Percentiles rank a stretch among this genome's conserved stretches.
Conservation (phyloP, 2,113 vertebrate genomes). For the Shinisaurus crocodilurus region DNA sequence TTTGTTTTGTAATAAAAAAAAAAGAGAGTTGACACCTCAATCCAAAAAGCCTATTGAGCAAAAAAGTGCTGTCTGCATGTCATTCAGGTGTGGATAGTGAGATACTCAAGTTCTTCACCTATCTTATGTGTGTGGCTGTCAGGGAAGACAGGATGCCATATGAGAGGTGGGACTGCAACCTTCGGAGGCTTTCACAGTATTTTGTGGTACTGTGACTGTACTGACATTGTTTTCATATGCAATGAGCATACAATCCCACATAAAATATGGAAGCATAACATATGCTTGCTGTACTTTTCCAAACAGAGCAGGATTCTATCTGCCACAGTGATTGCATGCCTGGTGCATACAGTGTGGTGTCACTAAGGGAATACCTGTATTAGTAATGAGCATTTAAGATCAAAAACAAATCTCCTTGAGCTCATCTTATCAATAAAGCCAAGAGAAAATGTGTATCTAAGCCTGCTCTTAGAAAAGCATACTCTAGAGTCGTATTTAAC, state of each 20-base stretch:
- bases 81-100: background rate
- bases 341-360: background rate
- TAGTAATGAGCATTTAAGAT: background rate
- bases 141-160: background rate
- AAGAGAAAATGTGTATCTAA: background rate
- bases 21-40: background rate
- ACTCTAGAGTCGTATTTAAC: background rate
- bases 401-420: background rate
- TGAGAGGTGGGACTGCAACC: background rate
- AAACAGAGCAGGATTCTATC: background rate
- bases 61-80: background rate
- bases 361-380: background rate
- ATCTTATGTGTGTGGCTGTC: background rate
- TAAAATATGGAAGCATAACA: background rate
- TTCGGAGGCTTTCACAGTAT: background rate
- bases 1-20: background rate
- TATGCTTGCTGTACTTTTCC: background rate
- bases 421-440: background rate
- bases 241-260: background rate
- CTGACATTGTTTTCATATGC: background rate
- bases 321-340: background rate
- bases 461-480: background rate
- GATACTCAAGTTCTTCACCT: background rate
- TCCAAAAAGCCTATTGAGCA: background rate
- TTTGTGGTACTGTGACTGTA: background rate